These are phyloP conservation scores for Drosophila formosana DNA, from an alignment of 2,888 invertebrate species.

Conservation along the genomic window DNA sequence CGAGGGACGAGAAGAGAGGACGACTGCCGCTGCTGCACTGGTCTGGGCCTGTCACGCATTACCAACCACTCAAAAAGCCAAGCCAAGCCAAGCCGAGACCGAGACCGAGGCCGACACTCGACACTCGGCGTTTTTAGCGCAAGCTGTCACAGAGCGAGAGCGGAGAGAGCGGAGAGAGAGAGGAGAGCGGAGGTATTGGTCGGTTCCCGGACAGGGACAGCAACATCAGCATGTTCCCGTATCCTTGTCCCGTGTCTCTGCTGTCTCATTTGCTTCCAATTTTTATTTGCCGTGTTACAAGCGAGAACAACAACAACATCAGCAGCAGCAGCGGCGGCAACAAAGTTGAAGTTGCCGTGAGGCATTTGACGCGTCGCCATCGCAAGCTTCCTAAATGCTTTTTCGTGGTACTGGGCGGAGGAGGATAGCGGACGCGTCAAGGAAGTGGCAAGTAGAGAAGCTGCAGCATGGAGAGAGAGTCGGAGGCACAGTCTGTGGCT, in stretches of 20 bases:
- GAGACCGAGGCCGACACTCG: constrained; percentile 55
- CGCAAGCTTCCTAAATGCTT: constrained; percentile 61
- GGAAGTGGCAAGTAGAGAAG: not conserved
- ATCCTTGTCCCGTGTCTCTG: constrained; percentile 63
- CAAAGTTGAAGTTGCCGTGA: constrained; percentile 71
- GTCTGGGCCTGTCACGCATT: constrained; percentile 73
- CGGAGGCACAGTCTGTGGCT: constrained; percentile 39
- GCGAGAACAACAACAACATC: constrained; percentile 42
- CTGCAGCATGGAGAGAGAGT: not conserved
- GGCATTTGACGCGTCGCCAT: constrained; percentile 76
- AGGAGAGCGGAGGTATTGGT: constrained; percentile 5
- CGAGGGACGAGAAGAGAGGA: too few species aligned
- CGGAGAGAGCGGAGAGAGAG: too few species aligned
- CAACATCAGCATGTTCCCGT: constrained; percentile 44
- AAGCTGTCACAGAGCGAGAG: constrained; percentile 63
- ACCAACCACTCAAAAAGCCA: constrained; percentile 65
- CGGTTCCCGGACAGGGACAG: constrained; percentile 42
- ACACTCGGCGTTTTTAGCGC: constrained; percentile 73
- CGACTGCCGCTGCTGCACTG: constrained; percentile 11
- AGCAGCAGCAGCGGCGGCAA: constrained; percentile 52
- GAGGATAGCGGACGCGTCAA: not conserved
- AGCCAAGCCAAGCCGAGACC: constrained; percentile 40
- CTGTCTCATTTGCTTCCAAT: constrained; percentile 80
- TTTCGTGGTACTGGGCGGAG: constrained; percentile 9
- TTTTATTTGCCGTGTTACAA: constrained; percentile 79